Evolutionary conservation across 2,113 vertebrate species (phyloP).

Genomic region (Benitochromis conjunctus): DNA sequence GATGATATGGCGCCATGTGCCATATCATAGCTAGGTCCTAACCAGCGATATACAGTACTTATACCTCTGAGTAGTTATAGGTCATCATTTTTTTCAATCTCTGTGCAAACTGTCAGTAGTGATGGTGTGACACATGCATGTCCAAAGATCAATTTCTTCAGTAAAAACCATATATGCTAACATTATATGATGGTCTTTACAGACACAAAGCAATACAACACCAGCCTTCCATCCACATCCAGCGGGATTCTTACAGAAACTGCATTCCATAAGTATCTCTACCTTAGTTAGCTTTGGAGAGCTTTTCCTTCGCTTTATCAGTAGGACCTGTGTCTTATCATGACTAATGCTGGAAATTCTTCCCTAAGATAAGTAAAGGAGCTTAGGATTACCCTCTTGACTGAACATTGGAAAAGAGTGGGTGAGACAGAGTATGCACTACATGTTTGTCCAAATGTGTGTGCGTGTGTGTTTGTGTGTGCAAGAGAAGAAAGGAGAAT

Average conservation of each 20-base stretch:
- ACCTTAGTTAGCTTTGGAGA: slow-evolving; percentile 68
- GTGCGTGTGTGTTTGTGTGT: slow-evolving; percentile 4
- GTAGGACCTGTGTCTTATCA: slow-evolving; percentile 73
- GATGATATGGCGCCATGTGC: background rate
- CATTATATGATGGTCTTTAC: background rate
- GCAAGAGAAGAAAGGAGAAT: background rate
- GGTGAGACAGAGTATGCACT: slow-evolving; percentile 28
- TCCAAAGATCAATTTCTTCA: background rate
- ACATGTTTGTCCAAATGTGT: slow-evolving; percentile 49
- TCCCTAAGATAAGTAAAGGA: slow-evolving; percentile 77
- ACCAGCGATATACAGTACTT: background rate
- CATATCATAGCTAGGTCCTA: background rate
- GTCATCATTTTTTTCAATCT: background rate
- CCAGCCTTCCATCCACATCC: slow-evolving; percentile 3
- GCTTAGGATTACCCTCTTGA: slow-evolving; percentile 77
- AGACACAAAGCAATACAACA: background rate
- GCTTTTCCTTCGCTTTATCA: slow-evolving; percentile 62
- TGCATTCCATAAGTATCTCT: slow-evolving; percentile 65
- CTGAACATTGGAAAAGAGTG: slow-evolving; percentile 69
- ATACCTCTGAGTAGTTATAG: background rate
- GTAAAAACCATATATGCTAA: background rate
- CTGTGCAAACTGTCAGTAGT: background rate
- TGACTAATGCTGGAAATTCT: slow-evolving; percentile 78
- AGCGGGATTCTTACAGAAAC: slow-evolving; percentile 45
- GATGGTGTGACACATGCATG: background rate